Evolutionary conservation across 1,140 invertebrate species (phyloP), one percentile per base, ranked within the genome.

Genomic region (Nebria ingens): DNA sequence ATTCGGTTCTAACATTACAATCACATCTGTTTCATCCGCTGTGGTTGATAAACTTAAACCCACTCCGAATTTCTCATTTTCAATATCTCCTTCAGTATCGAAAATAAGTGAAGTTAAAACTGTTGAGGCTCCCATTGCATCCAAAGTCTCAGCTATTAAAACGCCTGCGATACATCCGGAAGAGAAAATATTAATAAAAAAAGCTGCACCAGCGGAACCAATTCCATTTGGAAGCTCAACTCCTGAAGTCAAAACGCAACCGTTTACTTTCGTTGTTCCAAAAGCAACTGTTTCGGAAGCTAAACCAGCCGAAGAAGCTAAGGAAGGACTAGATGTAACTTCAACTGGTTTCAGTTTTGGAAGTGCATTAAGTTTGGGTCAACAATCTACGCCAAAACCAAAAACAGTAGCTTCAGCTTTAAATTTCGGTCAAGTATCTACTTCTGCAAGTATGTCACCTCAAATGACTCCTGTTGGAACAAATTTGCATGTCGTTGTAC

Each of bases 341-440:
- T 34, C 25, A 34, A 17, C 40, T 45, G 40, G 9, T 9, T 45
- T 45, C 17, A 6, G 15, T 45, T 45, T 45, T 17, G 15, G 40
- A 12, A 34, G n/a, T 9, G 15, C 6, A 11, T 45, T 45, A 17
- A 17, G 40, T 11, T 45, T 45, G 17, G 40, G 40, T 45, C 40
- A 45, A 45, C 40, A 45, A 17, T 45, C 40, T 45, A 45, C 40
- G 4, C 40, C 40, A 17, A 45, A 45, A 45, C 40, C 40, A 12
- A 45, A 45, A 17, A 4, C 25, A 29, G 15, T 17, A 11, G 17
- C 9, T 45, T 12, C 40, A 45, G 9, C 40, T 12, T 17, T 45
- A 45, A 45, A 12, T 9, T 45, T 45, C 15, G 40, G 40, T 11
- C 40, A 45, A 45, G 15, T 45, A 45, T 11, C 40, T 45, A 4